Conservation (phyloP, 30 jellyfish, hydroid and myxozoan genomes). For the Sanderia malayensis region DNA sequence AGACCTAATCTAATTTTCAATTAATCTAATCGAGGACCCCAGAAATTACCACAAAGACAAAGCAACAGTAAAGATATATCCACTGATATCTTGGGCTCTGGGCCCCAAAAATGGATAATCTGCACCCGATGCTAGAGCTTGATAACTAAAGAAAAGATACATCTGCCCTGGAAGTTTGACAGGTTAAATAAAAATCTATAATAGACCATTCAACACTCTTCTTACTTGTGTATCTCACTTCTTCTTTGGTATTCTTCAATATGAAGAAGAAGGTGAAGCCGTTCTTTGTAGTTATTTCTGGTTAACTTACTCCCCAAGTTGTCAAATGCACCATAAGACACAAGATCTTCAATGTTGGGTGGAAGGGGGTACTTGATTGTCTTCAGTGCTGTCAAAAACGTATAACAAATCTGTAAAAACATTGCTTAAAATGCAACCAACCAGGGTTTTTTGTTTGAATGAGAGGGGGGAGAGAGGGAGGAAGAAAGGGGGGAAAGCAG, state of each 20-base stretch:
- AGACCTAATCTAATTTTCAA: too few species aligned
- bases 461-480: neutral
- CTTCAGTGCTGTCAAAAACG: conserved; percentile 20
- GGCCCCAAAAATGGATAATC: neutral
- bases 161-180: neutral
- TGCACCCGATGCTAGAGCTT: neutral
- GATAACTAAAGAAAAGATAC: neutral
- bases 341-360: conserved; percentile 57
- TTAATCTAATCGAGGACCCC: too few species aligned
- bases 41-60: neutral
- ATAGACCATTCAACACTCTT: neutral
- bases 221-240: conserved; percentile 63
- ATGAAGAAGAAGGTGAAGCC: conserved; percentile 60
- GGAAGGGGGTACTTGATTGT: conserved; percentile 55
- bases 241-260: conserved; percentile 69
- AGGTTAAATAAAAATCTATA: neutral
- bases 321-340: conserved; percentile 65
- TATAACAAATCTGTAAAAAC: too few species aligned
- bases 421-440: neutral
- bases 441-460: neutral
- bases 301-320: conserved; percentile 40
- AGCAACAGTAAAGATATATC: neutral
- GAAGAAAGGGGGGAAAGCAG: too few species aligned
- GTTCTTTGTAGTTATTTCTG: conserved; percentile 38
- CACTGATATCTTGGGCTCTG: neutral